These are phyloP conservation scores for Echinops telfairi DNA, from an alignment of 2,113 vertebrate genomes.

Conservation along the genomic window DNA sequence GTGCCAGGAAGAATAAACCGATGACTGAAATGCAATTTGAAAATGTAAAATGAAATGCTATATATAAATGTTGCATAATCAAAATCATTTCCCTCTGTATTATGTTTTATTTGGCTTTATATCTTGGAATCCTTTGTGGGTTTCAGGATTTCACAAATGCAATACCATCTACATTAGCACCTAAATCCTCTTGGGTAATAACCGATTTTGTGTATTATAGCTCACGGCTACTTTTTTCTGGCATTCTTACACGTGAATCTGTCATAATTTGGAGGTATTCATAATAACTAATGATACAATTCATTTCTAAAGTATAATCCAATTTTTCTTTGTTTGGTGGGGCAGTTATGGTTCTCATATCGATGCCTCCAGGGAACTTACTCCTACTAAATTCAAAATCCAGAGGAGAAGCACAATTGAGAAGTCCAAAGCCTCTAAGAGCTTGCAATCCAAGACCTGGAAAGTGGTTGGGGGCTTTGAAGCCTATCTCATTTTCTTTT, in stretches of 20 bases:
- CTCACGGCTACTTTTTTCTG: slow-evolving; percentile 71
- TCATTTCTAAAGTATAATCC: slow-evolving; percentile 72
- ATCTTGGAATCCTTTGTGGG: slow-evolving; percentile 75
- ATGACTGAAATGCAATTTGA: slow-evolving; percentile 80
- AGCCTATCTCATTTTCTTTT: slow-evolving; percentile 35
- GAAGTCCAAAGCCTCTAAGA: slow-evolving; percentile 48
- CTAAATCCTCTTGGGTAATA: slow-evolving; percentile 80
- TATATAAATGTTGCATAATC: slow-evolving; percentile 81
- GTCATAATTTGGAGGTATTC: slow-evolving; percentile 75
- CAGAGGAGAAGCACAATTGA: slow-evolving; percentile 52
- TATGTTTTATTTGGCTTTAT: slow-evolving; percentile 82
- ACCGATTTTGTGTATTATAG: slow-evolving; percentile 74
- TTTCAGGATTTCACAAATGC: slow-evolving; percentile 79
- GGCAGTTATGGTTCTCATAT: slow-evolving; percentile 46
- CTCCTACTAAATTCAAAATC: slow-evolving; percentile 57
- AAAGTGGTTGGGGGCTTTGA: slow-evolving; percentile 55
- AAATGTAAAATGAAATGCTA: slow-evolving; percentile 80
- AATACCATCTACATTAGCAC: slow-evolving; percentile 76
- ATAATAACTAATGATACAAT: slow-evolving; percentile 76
- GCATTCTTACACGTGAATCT: slow-evolving; percentile 72
- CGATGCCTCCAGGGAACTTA: slow-evolving; percentile 57
- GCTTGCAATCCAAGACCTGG: slow-evolving; percentile 39
- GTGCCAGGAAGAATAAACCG: slow-evolving; percentile 73
- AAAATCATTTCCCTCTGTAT: slow-evolving; percentile 80
- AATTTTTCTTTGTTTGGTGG: slow-evolving; percentile 46